Conservation (phyloP, 1,140 invertebrate genomes). For the Halyomorpha halys region DNA sequence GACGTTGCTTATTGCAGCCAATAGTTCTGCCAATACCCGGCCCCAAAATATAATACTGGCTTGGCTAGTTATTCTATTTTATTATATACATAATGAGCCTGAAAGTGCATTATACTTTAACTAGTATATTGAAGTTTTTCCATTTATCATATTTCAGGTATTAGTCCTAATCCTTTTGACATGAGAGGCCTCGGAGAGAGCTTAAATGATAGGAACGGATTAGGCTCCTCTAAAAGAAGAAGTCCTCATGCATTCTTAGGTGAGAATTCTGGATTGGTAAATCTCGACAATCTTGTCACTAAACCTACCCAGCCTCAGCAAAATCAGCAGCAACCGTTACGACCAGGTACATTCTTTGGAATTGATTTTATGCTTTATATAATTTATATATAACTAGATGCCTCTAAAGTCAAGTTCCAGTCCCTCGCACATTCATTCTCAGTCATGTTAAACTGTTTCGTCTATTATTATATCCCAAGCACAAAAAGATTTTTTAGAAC, state of each 20-base stretch:
- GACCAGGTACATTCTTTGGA: conserved; percentile 19
- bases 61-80: too few relatives aligned
- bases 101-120: neutral
- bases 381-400: too few relatives aligned
- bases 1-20: too few relatives aligned
- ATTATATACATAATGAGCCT: neutral
- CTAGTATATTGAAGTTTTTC: neutral
- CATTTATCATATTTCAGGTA: conserved; percentile 12
- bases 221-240: conserved; percentile 45
- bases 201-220: conserved; percentile 36
- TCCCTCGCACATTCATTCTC: too few relatives aligned
- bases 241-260: conserved; percentile 87
- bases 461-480: too few relatives aligned
- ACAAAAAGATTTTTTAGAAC: too few relatives aligned
- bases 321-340: conserved; percentile 26
- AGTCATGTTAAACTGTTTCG: too few relatives aligned
- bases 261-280: conserved; percentile 86
- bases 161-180: conserved; percentile 58
- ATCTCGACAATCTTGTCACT: conserved; percentile 88
- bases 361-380: too few relatives aligned
- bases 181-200: conserved; percentile 45
- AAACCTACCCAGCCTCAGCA: conserved; percentile 29
- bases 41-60: too few relatives aligned
- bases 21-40: too few relatives aligned
- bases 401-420: too few relatives aligned